Evolutionary conservation across 2,113 vertebrate species (phyloP), one percentile per base, ranked within the genome.

Genomic region (Sylvicapra grimmia): DNA sequence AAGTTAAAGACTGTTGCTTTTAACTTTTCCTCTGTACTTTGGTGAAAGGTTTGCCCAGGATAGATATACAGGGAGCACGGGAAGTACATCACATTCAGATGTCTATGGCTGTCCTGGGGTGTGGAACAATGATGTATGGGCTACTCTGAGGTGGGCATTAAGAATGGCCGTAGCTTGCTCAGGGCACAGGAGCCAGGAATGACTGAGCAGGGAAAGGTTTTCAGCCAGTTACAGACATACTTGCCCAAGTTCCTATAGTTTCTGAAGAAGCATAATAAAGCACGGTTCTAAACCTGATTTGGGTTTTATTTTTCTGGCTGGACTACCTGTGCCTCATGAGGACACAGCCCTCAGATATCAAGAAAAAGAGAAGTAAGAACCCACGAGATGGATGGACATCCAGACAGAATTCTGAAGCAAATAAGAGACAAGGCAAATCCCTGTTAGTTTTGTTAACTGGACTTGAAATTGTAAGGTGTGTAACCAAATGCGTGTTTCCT

Each of bases 41-140:
- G 8, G 53, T 94, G 92, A 90, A 36, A 97, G 9, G 0, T 82
- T 96, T 95, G 23, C 15, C 18, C 77, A 87, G 86, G 51, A 77
- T 47, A 29, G 11, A 77, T 90, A 47, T 27, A 51, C 8, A 53
- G 59, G 21, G 5, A 31, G 7, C 21, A 65, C 0, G 1, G 27
- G 33, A 75, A 89, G 63, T 56, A 23, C 16, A 44, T 88, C 86
- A 85, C 87, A 77, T 84, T 89, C 49, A 27, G 72, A 85, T 54
- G 40, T 49, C 33, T 2, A 4, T 33, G 58, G 18, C 31, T 58
- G 10, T 58, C 65, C 15, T 49, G 21, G 47, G 80, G 40, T 86
- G 4, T 40, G 53, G 79, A 92, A 49, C 84, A 29, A 79, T 83
- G 83, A 79, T 80, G 9, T 59, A 10, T 3, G 29, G 47, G 12